phyloP scores from a whole-genome alignment of 2,797 vertebrate genomes.

The Kryptopterus vitreolus region DNA sequence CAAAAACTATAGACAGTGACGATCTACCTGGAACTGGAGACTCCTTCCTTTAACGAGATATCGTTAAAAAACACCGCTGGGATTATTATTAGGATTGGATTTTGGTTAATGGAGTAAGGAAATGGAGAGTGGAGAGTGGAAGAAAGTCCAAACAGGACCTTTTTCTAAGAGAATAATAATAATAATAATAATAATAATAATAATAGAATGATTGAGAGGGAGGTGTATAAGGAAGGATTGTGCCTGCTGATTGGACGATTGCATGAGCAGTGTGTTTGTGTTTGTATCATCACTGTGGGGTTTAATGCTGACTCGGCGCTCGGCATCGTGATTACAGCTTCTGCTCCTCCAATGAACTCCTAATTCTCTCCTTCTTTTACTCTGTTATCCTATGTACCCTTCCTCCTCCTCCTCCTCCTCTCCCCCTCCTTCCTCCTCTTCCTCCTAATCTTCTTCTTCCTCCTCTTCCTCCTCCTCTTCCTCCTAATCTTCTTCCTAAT shows the following conservation, averaged over 20 bases:
- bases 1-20: too few species aligned
- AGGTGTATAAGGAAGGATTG: not conserved
- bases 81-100: too few species aligned
- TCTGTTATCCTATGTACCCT: constrained; percentile 72
- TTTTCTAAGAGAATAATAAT: too few species aligned
- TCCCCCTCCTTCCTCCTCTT: too few species aligned
- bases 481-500: too few species aligned
- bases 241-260: not conserved
- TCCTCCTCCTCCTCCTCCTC: constrained; percentile 74
- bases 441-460: constrained; percentile 64
- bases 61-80: not conserved
- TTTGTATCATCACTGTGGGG: not conserved
- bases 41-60: not conserved
- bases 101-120: too few species aligned
- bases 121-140: too few species aligned
- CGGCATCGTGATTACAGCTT: constrained; percentile 58
- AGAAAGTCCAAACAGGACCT: too few species aligned
- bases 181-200: not conserved
- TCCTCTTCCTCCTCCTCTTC: constrained; percentile 77
- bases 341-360: constrained; percentile 72
- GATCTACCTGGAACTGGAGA: not conserved
- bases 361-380: constrained; percentile 67
- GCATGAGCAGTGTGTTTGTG: not conserved
- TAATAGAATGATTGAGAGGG: too few species aligned
- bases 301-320: constrained; percentile 50